Evolutionary conservation across 2,888 invertebrate species (phyloP), one percentile per base, ranked within the genome.

Genomic region (Drosophila conformis): DNA sequence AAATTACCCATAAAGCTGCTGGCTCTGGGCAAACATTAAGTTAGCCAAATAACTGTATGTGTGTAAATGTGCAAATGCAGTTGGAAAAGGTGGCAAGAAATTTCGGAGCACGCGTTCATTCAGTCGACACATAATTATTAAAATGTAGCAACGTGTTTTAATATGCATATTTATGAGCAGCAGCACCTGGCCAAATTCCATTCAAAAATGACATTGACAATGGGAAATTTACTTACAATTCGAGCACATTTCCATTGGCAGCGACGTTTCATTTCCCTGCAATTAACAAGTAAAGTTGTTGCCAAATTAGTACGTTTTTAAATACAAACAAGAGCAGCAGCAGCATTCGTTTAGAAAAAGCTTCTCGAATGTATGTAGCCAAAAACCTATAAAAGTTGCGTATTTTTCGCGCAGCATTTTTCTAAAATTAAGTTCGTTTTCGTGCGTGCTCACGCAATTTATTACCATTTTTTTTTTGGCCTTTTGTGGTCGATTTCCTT

Each of bases 241-340:
- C 66, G 85, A 87, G 80, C 85, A 85, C 85, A 85, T 85, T 80
- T 85, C 85, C 85, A 85, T 85, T 21, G 85, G 85, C 58, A 85
- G 76, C 64, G 85, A 85, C 51, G 85, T 67, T 63, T 85, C 85
- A 78, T 85, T 85, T 82, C 85, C 85, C 85, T 78, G 77, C 51
- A 76, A 80, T 21, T 27, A 33, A 40, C 4, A 56, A 40, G 40
- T 40, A 57, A 40, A 38, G 25, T 56, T 42, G 27, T 36, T 33
- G 25, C 57, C 57, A 57, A 57, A 57, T 57, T 21, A 57, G 57
- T 42, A 42, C 15, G 31, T 42, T 57, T 42, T 57, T 10, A 42
- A 42, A 6, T 57, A 25, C 36, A 57, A 57, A 21, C 31, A 57
- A 40, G 29, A 13, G 40, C 29, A 57, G 57, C 38, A 57, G 40